Evolutionary conservation across 2,113 vertebrate species (phyloP), one percentile per base, ranked within the genome.

Genomic region (Hemiprocne comata): DNA sequence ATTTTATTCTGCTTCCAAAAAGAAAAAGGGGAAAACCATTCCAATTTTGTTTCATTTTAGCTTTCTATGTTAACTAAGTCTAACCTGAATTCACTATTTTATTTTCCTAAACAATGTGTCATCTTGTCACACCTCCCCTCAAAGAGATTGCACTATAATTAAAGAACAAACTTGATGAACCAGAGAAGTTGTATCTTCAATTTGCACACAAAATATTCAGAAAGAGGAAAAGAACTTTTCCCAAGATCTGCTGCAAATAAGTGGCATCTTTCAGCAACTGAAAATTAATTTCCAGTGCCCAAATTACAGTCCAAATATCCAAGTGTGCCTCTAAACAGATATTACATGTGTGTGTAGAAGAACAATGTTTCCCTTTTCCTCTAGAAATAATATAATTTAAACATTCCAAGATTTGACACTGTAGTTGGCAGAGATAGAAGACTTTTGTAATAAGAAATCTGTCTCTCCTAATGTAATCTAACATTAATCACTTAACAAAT

Each of bases 401-500:
- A 53, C 8, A 46, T 65, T 57, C 53, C 51, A 89, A 61, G 38
- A 86, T 42, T 28, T 66, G 64, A 33, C 36, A 40, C 5, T 24
- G 40, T 14, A 79, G 23, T 36, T 84, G 54, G 16, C 55, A 93
- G 40, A 46, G 34, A 62, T 73, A 38, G 77, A 74, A 82, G 70
- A 25, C 25, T 73, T 66, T 57, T 70, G 13, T 70, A 78, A 79
- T 70, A n/a, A 88, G 57, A 92, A 90, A 72, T 64, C n/a, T 73
- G 77, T 58, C 81, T 81, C 24, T 69, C 87, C 58, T 66, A 72
- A 87, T 78, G 29, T 34, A 74, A 89, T 67, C 44, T 57, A 61
- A 12, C 19, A 96, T 87, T 66, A 90, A 76, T 94, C 54, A 75
- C 25, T 89, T 72, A 64, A 81, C 8, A 92, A 79, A 94, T 60